Base-by-base conservation (phyloP, 2,113 vertebrate genomes). In the Copsychus sechellarum region DNA sequence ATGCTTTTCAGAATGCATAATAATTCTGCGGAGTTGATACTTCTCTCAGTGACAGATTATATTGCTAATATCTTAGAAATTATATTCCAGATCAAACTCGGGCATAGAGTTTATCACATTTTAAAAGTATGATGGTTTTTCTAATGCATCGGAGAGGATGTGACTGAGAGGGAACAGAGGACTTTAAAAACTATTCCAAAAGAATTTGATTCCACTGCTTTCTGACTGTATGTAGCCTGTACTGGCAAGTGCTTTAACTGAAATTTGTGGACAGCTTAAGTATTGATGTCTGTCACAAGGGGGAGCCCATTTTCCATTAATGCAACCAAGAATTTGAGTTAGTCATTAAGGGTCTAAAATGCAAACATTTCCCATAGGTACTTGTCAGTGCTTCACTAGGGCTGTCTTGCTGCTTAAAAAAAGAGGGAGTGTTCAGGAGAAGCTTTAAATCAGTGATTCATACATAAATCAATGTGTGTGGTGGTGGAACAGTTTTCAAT, bases 301-400 rank as follows among this genome's bases (percentile, higher is more conserved):
- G 96, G 96, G 96, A 96, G 96, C 96, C 78, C 81, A 94, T 82
- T 95, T 92, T 82, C 95, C 81, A 23, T 62, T 36, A 62, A 95
- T 66, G 8, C 26, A 28, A 31, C 22, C 14, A 38, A 43, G 50
- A 80, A 22, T 82, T 89, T 45, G 67, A 62, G 33, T 62, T 89
- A 48, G 38, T 47, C 17, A 43, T 67, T n/a, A 79, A 53, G 36
- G 7, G 16, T 33, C 62, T 76, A 36, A 78, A 91, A 31, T 45
- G 6, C 12, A 38, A 48, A 33, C 11, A 14, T 53, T 72, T 80
- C 50, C 56, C 9, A 6, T 50, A 82, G 54, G 33, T 66, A 9
- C 9, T 3, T 56, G 10, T 64, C 42, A 45, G 25, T 79, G 78
- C 53, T 65, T 92, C 24, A 14, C 13, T 50, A 34, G 54, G 15